Evolutionary conservation across 2,113 vertebrate genomes (phyloP).

Genomic region (Stegastes partitus): DNA sequence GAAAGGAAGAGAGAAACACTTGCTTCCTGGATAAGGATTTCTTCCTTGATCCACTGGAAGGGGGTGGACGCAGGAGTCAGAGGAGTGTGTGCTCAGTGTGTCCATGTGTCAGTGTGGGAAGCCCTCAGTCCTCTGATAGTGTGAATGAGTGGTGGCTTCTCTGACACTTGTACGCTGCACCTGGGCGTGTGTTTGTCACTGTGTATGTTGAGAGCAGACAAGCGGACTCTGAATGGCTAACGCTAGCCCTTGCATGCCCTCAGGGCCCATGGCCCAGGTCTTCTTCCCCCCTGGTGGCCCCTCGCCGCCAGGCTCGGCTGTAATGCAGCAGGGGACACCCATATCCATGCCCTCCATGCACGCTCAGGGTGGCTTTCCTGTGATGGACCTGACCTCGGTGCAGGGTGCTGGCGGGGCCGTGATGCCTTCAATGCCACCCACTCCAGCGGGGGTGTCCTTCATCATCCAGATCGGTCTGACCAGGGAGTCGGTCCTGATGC

Average conservation of each 20-base stretch:
- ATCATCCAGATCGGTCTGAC: constrained; percentile 93
- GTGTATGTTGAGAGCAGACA: constrained; percentile 45
- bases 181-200: constrained; percentile 33
- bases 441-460: constrained; percentile 88
- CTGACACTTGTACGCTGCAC: constrained; percentile 30
- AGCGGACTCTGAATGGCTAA: constrained; percentile 79
- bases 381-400: constrained; percentile 66
- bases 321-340: constrained; percentile 70
- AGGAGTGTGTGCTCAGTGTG: constrained; percentile 37
- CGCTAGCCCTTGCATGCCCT: constrained; percentile 82
- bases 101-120: constrained; percentile 24
- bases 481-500: constrained; percentile 90
- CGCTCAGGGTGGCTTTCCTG: constrained; percentile 53
- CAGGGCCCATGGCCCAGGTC: constrained; percentile 73
- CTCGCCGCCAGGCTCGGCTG: constrained; percentile 66
- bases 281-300: constrained; percentile 78
- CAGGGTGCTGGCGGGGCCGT: constrained; percentile 60
- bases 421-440: constrained; percentile 55
- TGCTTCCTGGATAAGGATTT: constrained; percentile 73
- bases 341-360: constrained; percentile 61
- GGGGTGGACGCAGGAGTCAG: constrained; percentile 48
- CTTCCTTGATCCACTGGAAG: constrained; percentile 55
- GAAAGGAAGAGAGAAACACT: constrained; percentile 23
- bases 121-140: constrained; percentile 23
- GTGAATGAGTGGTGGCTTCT: constrained; percentile 62